These are phyloP conservation scores for Sebastes diaconus DNA, from an alignment of 2,797 vertebrate genomes.

Conservation along the genomic window DNA sequence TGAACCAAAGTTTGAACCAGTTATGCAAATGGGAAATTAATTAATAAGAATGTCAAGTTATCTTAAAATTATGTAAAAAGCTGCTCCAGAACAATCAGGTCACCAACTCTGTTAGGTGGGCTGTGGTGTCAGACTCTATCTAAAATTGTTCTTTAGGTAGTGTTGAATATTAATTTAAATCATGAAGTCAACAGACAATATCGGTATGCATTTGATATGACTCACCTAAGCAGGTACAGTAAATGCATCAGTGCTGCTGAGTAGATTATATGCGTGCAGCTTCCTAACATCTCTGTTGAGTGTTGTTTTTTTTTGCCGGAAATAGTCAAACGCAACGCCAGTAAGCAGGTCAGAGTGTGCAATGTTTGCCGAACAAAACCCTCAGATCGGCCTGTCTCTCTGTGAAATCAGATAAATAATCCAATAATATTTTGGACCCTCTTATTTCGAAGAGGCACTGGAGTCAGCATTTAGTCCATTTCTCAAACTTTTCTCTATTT, in stretches of 20 bases:
- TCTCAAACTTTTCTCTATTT: constrained; percentile 60
- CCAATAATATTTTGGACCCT: constrained; percentile 58
- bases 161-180: constrained; percentile 10
- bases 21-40: constrained; percentile 39
- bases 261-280: background rate
- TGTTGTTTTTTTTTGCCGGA: background rate
- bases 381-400: constrained; percentile 21
- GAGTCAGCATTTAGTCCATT: constrained; percentile 69
- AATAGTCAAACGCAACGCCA: constrained; percentile 14
- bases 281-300: background rate
- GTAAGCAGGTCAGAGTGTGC: constrained; percentile 47
- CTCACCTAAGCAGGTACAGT: background rate
- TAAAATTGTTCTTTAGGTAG: constrained; percentile 5
- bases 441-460: constrained; percentile 48
- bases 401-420: constrained; percentile 68
- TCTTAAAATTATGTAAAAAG: constrained; percentile 17
- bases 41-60: constrained; percentile 26
- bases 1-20: background rate
- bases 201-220: fast-evolving
- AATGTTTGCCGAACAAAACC: constrained; percentile 31
- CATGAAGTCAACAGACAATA: background rate
- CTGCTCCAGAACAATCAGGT: constrained; percentile 35
- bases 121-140: constrained; percentile 14
- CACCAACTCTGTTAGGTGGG: constrained; percentile 4
- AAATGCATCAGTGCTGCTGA: background rate